These are phyloP conservation scores for Lepidothrix coronata DNA, from an alignment of 2,113 vertebrate genomes.

Conservation along the genomic window DNA sequence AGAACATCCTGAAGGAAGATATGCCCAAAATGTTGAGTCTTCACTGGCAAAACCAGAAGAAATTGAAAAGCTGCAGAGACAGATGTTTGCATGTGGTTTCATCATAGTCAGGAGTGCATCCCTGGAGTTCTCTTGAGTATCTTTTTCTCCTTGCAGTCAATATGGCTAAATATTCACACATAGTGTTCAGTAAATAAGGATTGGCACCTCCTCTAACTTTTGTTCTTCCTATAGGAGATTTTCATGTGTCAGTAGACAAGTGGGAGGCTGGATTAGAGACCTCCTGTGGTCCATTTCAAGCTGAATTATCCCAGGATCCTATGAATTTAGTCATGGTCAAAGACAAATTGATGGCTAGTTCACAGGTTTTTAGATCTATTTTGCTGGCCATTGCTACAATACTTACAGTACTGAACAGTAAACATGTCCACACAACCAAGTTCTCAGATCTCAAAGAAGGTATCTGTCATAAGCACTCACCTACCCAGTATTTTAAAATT, in stretches of 20 bases:
- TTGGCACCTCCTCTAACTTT: background rate
- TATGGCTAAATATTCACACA: background rate
- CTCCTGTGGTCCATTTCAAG: background rate
- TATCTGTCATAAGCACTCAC: background rate
- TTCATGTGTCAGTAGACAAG: background rate
- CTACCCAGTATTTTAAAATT: background rate
- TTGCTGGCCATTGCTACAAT: background rate
- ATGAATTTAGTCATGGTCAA: background rate
- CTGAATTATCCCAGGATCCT: background rate
- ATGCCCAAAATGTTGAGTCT: background rate
- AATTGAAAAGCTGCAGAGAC: background rate
- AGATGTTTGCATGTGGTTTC: background rate
- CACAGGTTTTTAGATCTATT: background rate
- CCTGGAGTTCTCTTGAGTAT: background rate
- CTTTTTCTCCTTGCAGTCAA: background rate
- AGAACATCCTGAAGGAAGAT: background rate
- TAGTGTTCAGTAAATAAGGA: background rate
- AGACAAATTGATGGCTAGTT: background rate
- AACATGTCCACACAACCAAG: background rate
- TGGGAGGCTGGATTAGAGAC: background rate
- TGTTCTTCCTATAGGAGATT: background rate
- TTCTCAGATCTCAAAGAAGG: background rate
- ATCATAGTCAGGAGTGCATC: background rate
- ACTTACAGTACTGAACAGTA: background rate
- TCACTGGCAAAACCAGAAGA: background rate